Evolutionary conservation across 2,113 vertebrate species (phyloP), one percentile per base, ranked within the genome.

Genomic region (Choloepus hoffmanni): DNA sequence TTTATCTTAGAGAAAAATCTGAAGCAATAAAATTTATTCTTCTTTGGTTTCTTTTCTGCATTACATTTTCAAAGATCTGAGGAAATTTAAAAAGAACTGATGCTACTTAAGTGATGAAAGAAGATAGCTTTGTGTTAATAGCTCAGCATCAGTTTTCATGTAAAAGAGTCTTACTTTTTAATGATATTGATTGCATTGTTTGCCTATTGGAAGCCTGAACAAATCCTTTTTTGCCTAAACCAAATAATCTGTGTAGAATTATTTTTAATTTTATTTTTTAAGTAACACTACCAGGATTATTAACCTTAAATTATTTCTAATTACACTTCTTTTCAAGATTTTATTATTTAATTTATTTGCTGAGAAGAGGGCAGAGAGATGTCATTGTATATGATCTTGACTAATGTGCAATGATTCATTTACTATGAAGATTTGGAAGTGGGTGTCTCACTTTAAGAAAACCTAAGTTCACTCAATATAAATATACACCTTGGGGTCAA

Each of bases 41-140:
- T 73, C 72, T 89, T 95, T 87, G 13, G 13, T 85, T 73, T 94
- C 33, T 82, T 87, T 85, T 82, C 65, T 95, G 48, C 10, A 83
- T 95, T 93, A 45, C 6, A 36, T 72, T 89, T 96, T 84, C n/a
- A 84, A 95, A 97, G 65, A 77, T 53, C 33, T 86, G 48, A 94
- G 90, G 63, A 90, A 95, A 70, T 74, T 11, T 3, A 68, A 91
- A 86, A 79, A 72, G 82, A 81, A 90, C 12, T 86, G 72, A 55
- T 70, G 28, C 3, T 28, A 40, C 68, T 94, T 96, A 28, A 77
- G 7, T 93, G 30, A 70, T 89, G 15, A 95, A 93, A 84, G 77
- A 62, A 55, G 24, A 68, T 63, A 92, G n/a, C 3, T 58, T 95
- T 67, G n/a, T 72, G 30, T 76, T 93, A 86, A 94, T 50, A 86